phyloP scores from a whole-genome alignment of 2,113 vertebrate species.

The Pterocles orientalis region DNA sequence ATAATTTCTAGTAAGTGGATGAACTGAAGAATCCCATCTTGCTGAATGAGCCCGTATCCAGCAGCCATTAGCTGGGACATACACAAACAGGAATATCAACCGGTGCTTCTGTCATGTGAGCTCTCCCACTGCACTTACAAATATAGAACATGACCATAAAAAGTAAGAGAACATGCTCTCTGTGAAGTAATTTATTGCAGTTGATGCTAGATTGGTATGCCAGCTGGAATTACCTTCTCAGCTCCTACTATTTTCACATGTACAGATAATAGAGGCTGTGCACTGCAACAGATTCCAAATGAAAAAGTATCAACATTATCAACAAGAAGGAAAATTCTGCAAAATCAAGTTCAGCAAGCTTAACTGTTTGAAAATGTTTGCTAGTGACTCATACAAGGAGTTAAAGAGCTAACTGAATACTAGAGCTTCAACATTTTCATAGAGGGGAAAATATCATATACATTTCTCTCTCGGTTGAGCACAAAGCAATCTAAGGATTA shows the following conservation, averaged over 20 bases:
- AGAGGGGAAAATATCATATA: background rate
- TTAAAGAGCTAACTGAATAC: conserved; percentile 1
- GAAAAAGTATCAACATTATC: background rate
- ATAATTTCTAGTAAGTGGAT: conserved; percentile 28
- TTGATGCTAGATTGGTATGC: conserved; percentile 73
- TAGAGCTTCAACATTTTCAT: background rate
- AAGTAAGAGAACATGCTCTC: conserved; percentile 88
- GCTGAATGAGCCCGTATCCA: conserved; percentile 29
- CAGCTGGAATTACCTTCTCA: conserved; percentile 78
- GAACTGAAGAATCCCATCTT: background rate
- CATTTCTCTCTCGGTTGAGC: conserved; percentile 24
- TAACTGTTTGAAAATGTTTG: conserved; percentile 12
- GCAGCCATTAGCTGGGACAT: conserved; percentile 49
- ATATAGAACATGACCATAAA: conserved; percentile 99
- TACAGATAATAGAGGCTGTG: conserved; percentile 40
- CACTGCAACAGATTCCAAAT: background rate
- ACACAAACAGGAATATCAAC: conserved; percentile 77
- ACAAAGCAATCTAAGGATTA: background rate
- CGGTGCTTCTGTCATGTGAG: conserved; percentile 75
- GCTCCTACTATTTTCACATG: conserved; percentile 64
- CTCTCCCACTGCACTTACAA: conserved; percentile 81
- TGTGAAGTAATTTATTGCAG: conserved; percentile 79
- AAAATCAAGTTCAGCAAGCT: background rate
- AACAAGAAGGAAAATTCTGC: conserved; percentile 11
- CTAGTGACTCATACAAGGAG: background rate